Evolutionary conservation across 2,113 vertebrate species (phyloP).

Genomic region (Gallinago jamesoni): DNA sequence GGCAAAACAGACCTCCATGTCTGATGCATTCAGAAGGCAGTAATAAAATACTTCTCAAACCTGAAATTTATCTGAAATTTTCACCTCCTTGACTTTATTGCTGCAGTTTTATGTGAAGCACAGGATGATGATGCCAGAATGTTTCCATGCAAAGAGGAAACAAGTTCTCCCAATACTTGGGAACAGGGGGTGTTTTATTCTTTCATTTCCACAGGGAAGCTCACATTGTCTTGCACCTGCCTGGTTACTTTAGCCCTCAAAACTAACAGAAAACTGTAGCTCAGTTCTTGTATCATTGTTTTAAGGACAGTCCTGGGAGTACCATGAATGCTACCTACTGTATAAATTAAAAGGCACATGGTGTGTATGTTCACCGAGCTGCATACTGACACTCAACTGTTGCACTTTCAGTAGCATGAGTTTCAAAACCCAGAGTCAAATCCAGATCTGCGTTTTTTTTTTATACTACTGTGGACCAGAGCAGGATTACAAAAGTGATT

Average conservation of each 20-base stretch:
- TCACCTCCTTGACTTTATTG: neutral
- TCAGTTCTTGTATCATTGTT: neutral
- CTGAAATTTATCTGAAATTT: neutral
- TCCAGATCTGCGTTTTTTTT: neutral
- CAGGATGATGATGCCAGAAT: neutral
- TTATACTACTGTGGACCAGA: neutral
- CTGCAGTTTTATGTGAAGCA: neutral
- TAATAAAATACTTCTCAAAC: neutral
- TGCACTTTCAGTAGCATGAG: neutral
- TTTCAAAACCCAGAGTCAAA: neutral
- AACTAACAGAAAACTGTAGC: neutral
- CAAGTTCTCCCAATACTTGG: neutral
- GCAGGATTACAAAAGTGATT: neutral
- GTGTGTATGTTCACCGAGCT: neutral
- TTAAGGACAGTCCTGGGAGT: neutral
- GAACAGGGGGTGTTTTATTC: accelerated
- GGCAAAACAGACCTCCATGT: neutral
- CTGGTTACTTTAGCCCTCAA: neutral
- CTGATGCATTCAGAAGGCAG: neutral
- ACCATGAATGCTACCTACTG: neutral
- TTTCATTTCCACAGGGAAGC: neutral
- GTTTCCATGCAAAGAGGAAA: neutral
- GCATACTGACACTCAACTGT: accelerated
- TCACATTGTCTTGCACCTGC: neutral
- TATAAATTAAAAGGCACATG: neutral